These are phyloP conservation scores for Zaprionus vittiger DNA, from an alignment of 1,140 invertebrate genomes.

Conservation along the genomic window DNA sequence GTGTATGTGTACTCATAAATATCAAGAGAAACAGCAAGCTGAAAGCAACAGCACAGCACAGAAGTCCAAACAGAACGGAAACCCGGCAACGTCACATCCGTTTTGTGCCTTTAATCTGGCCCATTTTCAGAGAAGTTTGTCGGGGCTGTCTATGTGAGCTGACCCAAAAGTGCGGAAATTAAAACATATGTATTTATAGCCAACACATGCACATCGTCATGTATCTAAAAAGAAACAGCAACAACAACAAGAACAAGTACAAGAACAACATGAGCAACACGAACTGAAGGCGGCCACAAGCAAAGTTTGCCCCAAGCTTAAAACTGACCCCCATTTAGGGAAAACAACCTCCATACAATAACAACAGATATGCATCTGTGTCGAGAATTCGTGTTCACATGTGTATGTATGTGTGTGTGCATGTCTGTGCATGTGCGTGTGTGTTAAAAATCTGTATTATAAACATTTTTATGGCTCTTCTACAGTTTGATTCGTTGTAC, in stretches of 20 bases:
- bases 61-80: constrained; percentile 50
- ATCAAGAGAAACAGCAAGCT: constrained; percentile 47
- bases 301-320: constrained; percentile 57
- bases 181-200: constrained; percentile 83
- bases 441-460: constrained; percentile 46
- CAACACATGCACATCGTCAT: constrained; percentile 56
- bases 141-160: constrained; percentile 51
- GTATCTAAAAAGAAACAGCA: constrained; percentile 40
- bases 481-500: constrained; percentile 39
- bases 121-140: constrained; percentile 44
- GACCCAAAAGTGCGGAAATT: constrained; percentile 82
- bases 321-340: constrained; percentile 59
- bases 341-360: constrained; percentile 50
- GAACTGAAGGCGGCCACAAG: constrained; percentile 24
- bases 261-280: constrained; percentile 25
- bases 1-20: constrained; percentile 54
- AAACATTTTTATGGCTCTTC: constrained; percentile 47
- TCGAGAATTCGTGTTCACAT: constrained; percentile 21
- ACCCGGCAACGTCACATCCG: constrained; percentile 71
- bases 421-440: constrained; percentile 13
- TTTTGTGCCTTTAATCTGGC: constrained; percentile 71
- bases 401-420: not conserved
- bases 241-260: constrained; percentile 28
- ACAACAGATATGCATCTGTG: constrained; percentile 50
- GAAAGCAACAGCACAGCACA: constrained; percentile 12